These are phyloP conservation scores for Ichneumoninae sp. DNA, from an alignment of 2,888 invertebrate genomes.

Conservation along the genomic window DNA sequence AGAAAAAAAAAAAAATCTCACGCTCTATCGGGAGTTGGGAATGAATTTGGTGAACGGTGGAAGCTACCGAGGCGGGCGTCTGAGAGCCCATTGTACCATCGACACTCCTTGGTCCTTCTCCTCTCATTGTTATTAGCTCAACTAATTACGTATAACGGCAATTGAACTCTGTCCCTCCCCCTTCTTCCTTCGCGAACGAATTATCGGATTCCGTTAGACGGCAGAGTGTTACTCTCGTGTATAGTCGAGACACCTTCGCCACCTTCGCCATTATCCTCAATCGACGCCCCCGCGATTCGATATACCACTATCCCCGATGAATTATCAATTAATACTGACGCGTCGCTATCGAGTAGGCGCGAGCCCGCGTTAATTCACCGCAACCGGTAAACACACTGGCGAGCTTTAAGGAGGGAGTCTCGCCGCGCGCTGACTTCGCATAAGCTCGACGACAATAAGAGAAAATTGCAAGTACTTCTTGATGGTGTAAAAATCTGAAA, in stretches of 20 bases:
- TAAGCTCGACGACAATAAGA: no score
- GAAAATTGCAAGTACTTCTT: no score
- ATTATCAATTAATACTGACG: constrained; percentile 19
- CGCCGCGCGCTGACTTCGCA: no score
- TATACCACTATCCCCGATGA: constrained; percentile 23
- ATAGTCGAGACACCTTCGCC: constrained; percentile 42
- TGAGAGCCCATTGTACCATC: constrained; percentile 57
- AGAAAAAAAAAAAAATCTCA: constrained; percentile 8
- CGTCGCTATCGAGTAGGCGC: not conserved
- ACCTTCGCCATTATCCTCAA: constrained; percentile 33
- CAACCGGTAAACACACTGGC: not conserved
- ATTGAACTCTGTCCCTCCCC: constrained; percentile 46
- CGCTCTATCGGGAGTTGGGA: not conserved
- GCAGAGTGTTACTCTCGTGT: constrained; percentile 13
- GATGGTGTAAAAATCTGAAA: no score
- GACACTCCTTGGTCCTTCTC: constrained; percentile 18
- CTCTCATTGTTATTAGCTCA: constrained; percentile 60
- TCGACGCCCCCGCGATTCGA: constrained; percentile 12
- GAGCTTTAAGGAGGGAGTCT: not conserved
- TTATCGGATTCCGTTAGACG: constrained; percentile 63
- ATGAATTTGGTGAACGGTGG: constrained; percentile 25
- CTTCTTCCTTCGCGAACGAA: constrained; percentile 29
- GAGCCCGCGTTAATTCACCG: not conserved
- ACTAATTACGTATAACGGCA: constrained; percentile 65
- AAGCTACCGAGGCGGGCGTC: constrained; percentile 30